Evolutionary conservation across 2,113 vertebrate species (phyloP).

Genomic region (Brachirus orientalis): DNA sequence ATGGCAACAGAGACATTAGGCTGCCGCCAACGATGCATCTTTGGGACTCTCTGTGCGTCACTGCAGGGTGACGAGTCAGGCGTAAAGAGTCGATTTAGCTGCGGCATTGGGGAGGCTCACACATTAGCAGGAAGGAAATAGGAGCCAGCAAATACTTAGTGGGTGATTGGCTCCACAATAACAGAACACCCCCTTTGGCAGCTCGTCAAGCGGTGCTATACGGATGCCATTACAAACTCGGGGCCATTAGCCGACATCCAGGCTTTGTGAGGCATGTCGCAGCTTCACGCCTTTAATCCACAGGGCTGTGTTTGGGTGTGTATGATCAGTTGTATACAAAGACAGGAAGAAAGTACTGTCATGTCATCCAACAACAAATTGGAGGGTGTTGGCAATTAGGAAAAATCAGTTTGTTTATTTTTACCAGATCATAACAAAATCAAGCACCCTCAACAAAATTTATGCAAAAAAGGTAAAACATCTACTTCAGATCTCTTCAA

Average conservation of each 20-base stretch:
- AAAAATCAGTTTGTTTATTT: not conserved
- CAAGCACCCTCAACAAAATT: slow-evolving; percentile 12
- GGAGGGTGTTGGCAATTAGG: slow-evolving; percentile 1
- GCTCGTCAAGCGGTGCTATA: slow-evolving; percentile 70
- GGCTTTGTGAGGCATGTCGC: slow-evolving; percentile 67
- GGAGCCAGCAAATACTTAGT: slow-evolving; percentile 77
- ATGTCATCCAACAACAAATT: not conserved
- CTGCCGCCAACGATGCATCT: slow-evolving; percentile 58
- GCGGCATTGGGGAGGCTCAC: slow-evolving; percentile 71
- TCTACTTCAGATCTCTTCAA: slow-evolving; percentile 16
- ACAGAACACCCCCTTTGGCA: slow-evolving; percentile 77
- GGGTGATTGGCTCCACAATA: slow-evolving; percentile 81
- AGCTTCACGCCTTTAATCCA: slow-evolving; percentile 43
- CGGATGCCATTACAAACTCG: slow-evolving; percentile 74
- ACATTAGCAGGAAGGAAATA: slow-evolving; percentile 77
- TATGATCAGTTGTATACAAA: slow-evolving; percentile 38
- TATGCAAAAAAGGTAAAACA: slow-evolving; percentile 29
- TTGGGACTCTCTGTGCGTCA: slow-evolving; percentile 66
- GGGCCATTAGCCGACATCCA: slow-evolving; percentile 66
- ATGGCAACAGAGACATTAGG: slow-evolving; percentile 61
- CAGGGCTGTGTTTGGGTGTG: slow-evolving; percentile 39
- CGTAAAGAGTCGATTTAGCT: slow-evolving; percentile 79
- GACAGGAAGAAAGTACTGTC: slow-evolving; percentile 7
- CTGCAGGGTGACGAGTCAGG: slow-evolving; percentile 73
- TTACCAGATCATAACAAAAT: not conserved